These are phyloP conservation scores for Anser brachyrhynchus DNA, from an alignment of 2,113 vertebrate genomes.

Conservation along the genomic window DNA sequence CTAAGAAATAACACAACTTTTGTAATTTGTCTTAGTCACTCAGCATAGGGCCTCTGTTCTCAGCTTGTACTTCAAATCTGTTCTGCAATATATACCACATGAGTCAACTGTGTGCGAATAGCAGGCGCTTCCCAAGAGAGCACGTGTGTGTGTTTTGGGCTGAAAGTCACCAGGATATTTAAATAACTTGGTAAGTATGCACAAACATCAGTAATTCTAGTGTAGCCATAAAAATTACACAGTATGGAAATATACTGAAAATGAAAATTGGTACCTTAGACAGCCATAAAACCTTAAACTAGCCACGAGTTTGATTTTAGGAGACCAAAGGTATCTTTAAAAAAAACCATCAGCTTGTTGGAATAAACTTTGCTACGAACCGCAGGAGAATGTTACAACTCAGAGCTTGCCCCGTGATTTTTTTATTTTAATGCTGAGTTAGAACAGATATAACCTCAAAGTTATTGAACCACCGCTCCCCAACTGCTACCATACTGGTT, in stretches of 20 bases:
- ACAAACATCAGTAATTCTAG: conserved; percentile 54
- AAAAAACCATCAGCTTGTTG: not conserved
- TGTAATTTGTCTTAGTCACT: conserved; percentile 58
- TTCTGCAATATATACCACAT: not conserved
- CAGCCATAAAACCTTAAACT: conserved; percentile 22
- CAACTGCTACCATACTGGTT: not conserved
- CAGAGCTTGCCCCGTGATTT: not conserved
- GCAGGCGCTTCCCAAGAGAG: conserved; percentile 36
- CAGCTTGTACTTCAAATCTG: conserved; percentile 22
- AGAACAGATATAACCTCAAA: not conserved
- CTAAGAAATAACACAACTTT: conserved; percentile 49
- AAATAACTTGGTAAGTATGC: conserved; percentile 25
- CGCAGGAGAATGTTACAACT: not conserved
- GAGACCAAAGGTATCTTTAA: conserved; percentile 24
- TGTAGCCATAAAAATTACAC: conserved; percentile 30
- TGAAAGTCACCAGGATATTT: conserved; percentile 22
- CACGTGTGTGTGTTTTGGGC: conserved; percentile 10
- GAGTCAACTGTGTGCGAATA: not conserved
- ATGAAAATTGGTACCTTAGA: conserved; percentile 41
- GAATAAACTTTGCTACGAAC: conserved; percentile 38
- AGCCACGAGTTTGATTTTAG: not conserved
- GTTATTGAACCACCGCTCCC: not conserved
- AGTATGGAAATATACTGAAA: conserved; percentile 30
- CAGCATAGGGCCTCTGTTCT: conserved; percentile 24
- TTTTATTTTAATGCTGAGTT: conserved; percentile 9